These are phyloP conservation scores for Sialis lutaria DNA, from an alignment of 2,888 invertebrate species.

Conservation along the genomic window DNA sequence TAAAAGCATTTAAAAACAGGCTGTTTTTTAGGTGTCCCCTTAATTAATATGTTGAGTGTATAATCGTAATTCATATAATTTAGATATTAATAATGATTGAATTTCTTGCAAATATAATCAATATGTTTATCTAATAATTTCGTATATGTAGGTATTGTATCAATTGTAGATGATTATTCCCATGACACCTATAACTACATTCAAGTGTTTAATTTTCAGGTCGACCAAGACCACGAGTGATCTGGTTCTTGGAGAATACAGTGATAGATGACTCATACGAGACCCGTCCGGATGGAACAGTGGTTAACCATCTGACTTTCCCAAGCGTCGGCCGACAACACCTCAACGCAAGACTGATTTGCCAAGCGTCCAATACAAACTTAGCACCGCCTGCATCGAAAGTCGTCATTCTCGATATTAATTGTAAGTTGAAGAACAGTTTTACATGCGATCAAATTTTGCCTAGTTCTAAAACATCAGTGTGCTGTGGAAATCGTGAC, in stretches of 20 bases:
- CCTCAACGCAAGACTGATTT: conserved; percentile 64
- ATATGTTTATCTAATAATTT: too few relatives aligned
- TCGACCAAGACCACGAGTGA: conserved; percentile 58
- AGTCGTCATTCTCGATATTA: conserved; percentile 65
- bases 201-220: conserved; percentile 29
- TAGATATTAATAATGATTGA: too few relatives aligned
- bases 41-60: too few relatives aligned
- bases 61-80: too few relatives aligned
- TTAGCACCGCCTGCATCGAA: conserved; percentile 60
- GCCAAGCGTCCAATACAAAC: conserved; percentile 78
- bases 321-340: conserved; percentile 69
- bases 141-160: background rate
- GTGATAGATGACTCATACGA: conserved; percentile 72
- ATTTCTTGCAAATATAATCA: too few relatives aligned
- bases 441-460: too few relatives aligned
- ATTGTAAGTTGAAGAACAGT: conserved; percentile 46
- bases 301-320: conserved; percentile 63
- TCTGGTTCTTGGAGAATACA: conserved; percentile 72
- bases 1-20: too few relatives aligned
- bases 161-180: too few relatives aligned
- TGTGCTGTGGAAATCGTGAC: too few relatives aligned
- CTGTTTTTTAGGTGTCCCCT: too few relatives aligned
- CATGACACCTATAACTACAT: background rate
- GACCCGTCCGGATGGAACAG: conserved; percentile 45
- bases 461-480: too few relatives aligned